Percentiles rank a stretch among this genome's conserved stretches.
These are phyloP conservation scores for Engraulis encrasicolus DNA, from an alignment of 2,113 vertebrate genomes.

Conservation along the genomic window DNA sequence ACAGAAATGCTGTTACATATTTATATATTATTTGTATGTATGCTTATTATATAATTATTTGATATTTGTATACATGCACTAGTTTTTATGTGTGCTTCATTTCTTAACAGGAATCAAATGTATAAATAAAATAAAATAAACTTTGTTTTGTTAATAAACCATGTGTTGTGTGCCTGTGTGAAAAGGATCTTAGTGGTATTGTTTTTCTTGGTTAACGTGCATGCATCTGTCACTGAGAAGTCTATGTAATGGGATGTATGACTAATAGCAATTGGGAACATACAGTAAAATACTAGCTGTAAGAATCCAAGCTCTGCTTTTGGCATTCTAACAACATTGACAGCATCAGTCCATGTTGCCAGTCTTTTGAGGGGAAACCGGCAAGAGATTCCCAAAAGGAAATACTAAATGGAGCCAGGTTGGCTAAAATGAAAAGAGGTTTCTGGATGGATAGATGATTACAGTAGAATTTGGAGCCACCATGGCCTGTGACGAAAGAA, in stretches of 20 bases:
- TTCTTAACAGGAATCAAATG: slow-evolving; percentile 33
- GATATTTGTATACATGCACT: slow-evolving; percentile 46
- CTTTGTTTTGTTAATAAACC: slow-evolving; percentile 31
- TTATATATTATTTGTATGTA: slow-evolving; percentile 47
- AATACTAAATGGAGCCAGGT: background rate
- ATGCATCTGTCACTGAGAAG: background rate
- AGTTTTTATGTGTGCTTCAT: slow-evolving; percentile 50
- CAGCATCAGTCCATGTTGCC: too few relatives aligned
- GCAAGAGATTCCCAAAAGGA: background rate
- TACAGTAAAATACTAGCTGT: too few relatives aligned
- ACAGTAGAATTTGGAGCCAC: too few relatives aligned
- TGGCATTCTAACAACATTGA: too few relatives aligned
- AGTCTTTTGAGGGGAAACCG: background rate
- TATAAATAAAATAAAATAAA: slow-evolving; percentile 39
- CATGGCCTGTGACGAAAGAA: too few relatives aligned
- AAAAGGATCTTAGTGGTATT: background rate
- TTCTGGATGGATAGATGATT: background rate
- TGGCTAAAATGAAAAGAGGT: background rate
- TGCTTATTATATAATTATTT: slow-evolving; percentile 39
- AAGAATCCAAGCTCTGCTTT: too few relatives aligned
- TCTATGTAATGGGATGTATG: background rate
- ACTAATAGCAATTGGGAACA: too few relatives aligned
- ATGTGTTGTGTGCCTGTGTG: background rate
- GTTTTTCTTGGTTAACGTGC: too few relatives aligned
- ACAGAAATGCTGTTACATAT: slow-evolving; percentile 33